phyloP scores from a whole-genome alignment of 1,140 invertebrate genomes.

The Monochamus saltuarius region DNA sequence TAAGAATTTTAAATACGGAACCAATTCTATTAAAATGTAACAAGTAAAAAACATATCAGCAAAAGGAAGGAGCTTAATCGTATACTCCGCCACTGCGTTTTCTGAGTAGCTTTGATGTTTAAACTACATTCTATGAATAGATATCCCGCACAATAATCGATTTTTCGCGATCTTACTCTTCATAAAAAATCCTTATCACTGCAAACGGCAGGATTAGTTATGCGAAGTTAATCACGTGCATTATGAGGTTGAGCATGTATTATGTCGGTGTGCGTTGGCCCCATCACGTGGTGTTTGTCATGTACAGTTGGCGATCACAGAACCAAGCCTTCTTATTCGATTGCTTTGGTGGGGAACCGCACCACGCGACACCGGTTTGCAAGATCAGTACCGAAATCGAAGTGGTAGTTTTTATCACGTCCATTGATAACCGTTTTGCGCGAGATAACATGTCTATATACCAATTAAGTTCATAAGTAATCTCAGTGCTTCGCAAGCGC shows the following conservation, averaged over 20 bases:
- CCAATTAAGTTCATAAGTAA: no score
- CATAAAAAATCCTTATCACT: background rate
- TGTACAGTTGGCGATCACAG: background rate
- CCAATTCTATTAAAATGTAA: no score
- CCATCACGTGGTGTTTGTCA: conserved; percentile 1
- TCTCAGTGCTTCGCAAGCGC: no score
- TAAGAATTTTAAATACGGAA: no score
- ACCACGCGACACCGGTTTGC: background rate
- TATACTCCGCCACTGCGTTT: no score
- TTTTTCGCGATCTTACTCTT: background rate
- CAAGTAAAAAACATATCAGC: no score
- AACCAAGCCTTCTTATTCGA: background rate
- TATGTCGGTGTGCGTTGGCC: background rate
- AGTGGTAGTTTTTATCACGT: no score
- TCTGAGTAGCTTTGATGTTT: no score
- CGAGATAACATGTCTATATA: no score
- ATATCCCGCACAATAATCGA: background rate
- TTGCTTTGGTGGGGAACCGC: background rate
- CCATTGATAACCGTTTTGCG: no score
- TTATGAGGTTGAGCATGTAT: background rate
- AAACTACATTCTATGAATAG: background rate
- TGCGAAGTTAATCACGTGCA: conserved; percentile 3
- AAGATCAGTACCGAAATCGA: background rate
- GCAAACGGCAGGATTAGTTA: no score
- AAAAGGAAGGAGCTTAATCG: no score